These are phyloP conservation scores for Berghia stephanieae DNA, from an alignment of 1,140 invertebrate genomes.

Conservation along the genomic window DNA sequence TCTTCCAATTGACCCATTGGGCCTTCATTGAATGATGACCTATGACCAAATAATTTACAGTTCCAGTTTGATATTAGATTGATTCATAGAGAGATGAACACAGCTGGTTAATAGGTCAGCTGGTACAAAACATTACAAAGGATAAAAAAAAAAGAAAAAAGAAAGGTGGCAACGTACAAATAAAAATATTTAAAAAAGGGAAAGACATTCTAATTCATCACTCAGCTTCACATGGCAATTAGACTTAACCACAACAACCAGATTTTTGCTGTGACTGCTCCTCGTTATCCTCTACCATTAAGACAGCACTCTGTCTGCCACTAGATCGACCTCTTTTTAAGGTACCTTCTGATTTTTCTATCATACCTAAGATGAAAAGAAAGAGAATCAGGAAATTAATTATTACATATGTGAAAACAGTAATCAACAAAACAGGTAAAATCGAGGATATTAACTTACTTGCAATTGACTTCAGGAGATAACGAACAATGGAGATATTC, in stretches of 20 bases:
- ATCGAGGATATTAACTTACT: background rate
- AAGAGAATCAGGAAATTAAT: background rate
- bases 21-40: too few relatives aligned
- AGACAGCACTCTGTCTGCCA: slow-evolving; percentile 56
- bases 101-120: too few relatives aligned
- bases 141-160: too few relatives aligned
- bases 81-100: too few relatives aligned
- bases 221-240: slow-evolving; percentile 30
- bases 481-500: background rate
- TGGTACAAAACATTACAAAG: too few relatives aligned
- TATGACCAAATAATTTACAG: too few relatives aligned
- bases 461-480: background rate
- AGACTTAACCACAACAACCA: slow-evolving; percentile 52
- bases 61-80: too few relatives aligned
- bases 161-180: too few relatives aligned
- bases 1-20: too few relatives aligned
- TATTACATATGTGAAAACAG: background rate
- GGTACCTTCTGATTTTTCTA: slow-evolving; percentile 61
- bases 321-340: slow-evolving; percentile 38
- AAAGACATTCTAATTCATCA: background rate
- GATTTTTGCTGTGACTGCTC: slow-evolving; percentile 46
- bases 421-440: background rate
- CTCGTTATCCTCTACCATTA: slow-evolving; percentile 65
- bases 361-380: slow-evolving; percentile 59
- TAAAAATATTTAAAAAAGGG: too few relatives aligned